A percentile compares a stretch with the other conserved stretches of the same genome.
Evolutionary conservation across 2,113 vertebrate genomes (phyloP).

Genomic region (Caranx melampygus): DNA sequence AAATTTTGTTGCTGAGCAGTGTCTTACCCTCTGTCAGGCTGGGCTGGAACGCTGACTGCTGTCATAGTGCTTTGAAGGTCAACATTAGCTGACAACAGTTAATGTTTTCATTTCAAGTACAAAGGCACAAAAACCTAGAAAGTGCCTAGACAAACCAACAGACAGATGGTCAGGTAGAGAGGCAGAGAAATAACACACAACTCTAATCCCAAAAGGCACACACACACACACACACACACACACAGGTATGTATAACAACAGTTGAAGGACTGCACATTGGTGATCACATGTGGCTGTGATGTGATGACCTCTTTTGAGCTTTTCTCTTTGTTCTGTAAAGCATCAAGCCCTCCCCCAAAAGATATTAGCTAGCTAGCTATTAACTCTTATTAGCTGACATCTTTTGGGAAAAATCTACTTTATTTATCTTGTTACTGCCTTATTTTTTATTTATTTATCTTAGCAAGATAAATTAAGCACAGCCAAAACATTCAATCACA

Average conservation of each 20-base stretch:
- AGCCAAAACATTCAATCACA: not conserved
- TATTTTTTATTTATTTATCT: not conserved
- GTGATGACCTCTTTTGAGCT: slow-evolving; percentile 28
- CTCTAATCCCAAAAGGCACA: not conserved
- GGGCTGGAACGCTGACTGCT: slow-evolving; percentile 73
- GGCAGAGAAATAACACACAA: slow-evolving; percentile 21
- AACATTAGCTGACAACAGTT: slow-evolving; percentile 27
- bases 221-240: slow-evolving; percentile 1
- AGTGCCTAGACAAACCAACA: slow-evolving; percentile 13
- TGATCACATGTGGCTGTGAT: slow-evolving; percentile 42
- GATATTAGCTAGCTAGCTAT: not conserved
- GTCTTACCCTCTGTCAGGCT: slow-evolving; percentile 47
- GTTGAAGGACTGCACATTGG: slow-evolving; percentile 30
- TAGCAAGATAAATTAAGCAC: slow-evolving; percentile 34
- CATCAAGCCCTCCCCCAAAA: not conserved
- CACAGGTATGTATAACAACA: slow-evolving; percentile 40
- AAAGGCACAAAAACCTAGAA: not conserved
- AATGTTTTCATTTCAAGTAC: not conserved
- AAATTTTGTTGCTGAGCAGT: not conserved
- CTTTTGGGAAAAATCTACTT: slow-evolving; percentile 16
- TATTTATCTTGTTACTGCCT: slow-evolving; percentile 13
- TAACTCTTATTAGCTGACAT: too few relatives aligned
- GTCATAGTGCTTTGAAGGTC: slow-evolving; percentile 61
- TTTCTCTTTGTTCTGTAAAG: slow-evolving; percentile 15
- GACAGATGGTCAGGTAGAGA: slow-evolving; percentile 8